Base-by-base conservation (phyloP, 2,888 invertebrate species). In the Gymnocheta viridis region DNA sequence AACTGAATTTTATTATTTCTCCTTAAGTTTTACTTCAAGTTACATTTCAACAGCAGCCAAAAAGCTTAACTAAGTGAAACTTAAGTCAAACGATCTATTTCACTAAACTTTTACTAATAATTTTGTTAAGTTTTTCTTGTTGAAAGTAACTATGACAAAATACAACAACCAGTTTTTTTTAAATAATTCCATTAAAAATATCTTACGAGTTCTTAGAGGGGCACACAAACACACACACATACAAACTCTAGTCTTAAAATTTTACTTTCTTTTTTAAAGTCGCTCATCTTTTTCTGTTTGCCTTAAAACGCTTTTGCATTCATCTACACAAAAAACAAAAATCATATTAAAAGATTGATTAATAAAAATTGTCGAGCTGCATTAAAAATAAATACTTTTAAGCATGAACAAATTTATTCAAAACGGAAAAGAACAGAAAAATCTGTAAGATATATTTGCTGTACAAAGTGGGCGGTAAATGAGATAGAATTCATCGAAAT, bases 211-310 rank as follows among this genome's bases (percentile, higher is more conserved):
- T 79, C 78, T 70, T 58, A 35, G n/a, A 12, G 9, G 1, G 2
- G 4, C 22, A 12, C n/a, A 58, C 14, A 47, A n/a, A 24, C 17
- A 27, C 29, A 38, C 54, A 19, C 19, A 51, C 38, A 51, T 12
- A 29, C 22, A 2, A n/a, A 19, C 12, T 27, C 12, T 51, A 22
- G 2, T 4, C 54, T 62, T 35, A 32, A 14, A 54, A 32, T 54
- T 70, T 72, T 35, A 72, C 72, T 79, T 79, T 79, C 72, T 64
- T 79, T 70, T 67, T 58, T 51, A 56, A 27, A 62, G n/a, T n/a
- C n/a, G n/a, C n/a, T n/a, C n/a, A n/a, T n/a, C n/a, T 9, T 38
- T 44, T 35, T 22, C 10, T 58, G n/a, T 47, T 32, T 7, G 9
- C 6, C 3, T 47, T 49, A 17, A 49, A 60, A 62, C 49, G 32